Conservation (phyloP, 2,797 vertebrate genomes). For the Hapalemur alaotrensis region DNA sequence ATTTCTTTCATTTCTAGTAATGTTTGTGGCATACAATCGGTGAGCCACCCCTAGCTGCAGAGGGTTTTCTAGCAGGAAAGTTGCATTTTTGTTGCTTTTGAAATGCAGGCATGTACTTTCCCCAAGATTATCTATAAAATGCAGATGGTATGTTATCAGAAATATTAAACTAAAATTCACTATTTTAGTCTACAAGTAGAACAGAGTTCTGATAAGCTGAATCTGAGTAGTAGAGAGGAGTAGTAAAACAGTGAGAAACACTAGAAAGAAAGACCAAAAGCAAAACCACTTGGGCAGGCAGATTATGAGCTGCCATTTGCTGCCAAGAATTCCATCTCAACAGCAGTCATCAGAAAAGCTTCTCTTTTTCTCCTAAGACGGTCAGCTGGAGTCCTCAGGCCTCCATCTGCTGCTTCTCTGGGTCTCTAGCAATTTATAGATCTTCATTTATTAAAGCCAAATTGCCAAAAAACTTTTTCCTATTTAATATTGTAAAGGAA, state of each 20-base stretch:
- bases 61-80: background rate
- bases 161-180: conserved; percentile 10
- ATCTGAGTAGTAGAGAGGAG: background rate
- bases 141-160: background rate
- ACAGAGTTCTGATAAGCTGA: background rate
- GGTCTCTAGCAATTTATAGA: background rate
- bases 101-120: background rate
- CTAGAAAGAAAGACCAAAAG: background rate
- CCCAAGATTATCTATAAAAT: background rate
- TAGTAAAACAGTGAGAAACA: background rate
- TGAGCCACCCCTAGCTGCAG: background rate
- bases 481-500: background rate
- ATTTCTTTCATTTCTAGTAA: conserved; percentile 8
- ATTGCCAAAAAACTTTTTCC: background rate
- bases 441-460: conserved; percentile 1
- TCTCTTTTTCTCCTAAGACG: background rate
- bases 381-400: conserved; percentile 5
- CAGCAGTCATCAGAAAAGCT: background rate
- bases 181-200: background rate
- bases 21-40: background rate
- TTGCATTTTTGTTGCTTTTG: background rate
- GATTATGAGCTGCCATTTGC: background rate
- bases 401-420: background rate
- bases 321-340: conserved; percentile 9
- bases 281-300: background rate